These are phyloP conservation scores for Syngnathus acus DNA, from an alignment of 2,797 vertebrate genomes.

Conservation along the genomic window DNA sequence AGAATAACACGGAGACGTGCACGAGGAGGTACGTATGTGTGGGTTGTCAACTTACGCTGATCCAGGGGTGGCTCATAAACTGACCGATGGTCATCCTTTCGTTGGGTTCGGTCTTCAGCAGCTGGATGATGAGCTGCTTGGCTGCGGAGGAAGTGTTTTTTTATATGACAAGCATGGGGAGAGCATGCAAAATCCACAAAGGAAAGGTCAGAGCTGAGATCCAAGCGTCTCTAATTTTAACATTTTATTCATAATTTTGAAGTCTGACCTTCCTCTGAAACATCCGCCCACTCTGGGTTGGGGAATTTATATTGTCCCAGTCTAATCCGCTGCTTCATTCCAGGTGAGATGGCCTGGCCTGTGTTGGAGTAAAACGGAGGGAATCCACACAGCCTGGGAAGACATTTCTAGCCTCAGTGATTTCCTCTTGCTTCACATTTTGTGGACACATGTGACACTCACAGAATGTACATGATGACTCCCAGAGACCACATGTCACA, in stretches of 20 bases:
- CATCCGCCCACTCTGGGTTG: constrained; percentile 89
- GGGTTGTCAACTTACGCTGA: constrained; percentile 75
- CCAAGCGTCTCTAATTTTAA: not conserved
- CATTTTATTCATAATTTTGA: not conserved
- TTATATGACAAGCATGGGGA: not conserved
- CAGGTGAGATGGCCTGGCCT: constrained; percentile 91
- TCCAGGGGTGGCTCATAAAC: constrained; percentile 96
- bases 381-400: constrained; percentile 84
- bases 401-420: not conserved
- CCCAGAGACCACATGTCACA: constrained; percentile 99
- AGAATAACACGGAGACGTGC: not conserved
- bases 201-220: not conserved
- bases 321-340: constrained; percentile 95
- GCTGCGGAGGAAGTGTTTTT: constrained; percentile 55
- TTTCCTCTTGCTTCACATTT: not conserved
- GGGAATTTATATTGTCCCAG: constrained; percentile 92
- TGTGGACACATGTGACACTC: constrained; percentile 59
- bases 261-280: constrained; percentile 84
- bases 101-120: constrained; percentile 90
- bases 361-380: constrained; percentile 97
- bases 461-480: constrained; percentile 99
- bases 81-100: constrained; percentile 90
- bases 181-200: not conserved
- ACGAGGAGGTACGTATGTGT: no score
- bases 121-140: constrained; percentile 85